Conservation (phyloP, 1,140 invertebrate genomes). For the Microvelia longipes region DNA sequence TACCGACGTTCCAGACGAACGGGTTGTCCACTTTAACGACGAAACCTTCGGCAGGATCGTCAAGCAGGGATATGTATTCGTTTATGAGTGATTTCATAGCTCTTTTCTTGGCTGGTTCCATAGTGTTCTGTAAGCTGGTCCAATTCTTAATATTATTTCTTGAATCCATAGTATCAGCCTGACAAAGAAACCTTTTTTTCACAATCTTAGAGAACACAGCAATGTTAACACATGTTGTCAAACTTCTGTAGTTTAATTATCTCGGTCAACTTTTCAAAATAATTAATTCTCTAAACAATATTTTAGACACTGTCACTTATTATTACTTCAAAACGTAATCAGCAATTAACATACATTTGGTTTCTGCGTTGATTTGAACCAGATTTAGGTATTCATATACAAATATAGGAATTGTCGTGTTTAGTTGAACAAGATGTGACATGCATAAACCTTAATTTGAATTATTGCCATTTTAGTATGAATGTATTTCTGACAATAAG, state of each 20-base stretch:
- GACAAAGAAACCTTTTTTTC: neutral
- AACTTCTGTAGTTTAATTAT: neutral
- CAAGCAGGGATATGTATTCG: neutral
- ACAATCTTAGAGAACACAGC: neutral
- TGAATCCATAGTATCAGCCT: neutral
- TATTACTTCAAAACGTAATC: too few relatives aligned
- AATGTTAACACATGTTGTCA: neutral
- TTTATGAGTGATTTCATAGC: neutral
- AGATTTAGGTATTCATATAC: too few relatives aligned
- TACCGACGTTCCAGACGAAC: neutral
- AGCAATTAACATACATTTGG: too few relatives aligned
- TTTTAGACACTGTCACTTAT: neutral
- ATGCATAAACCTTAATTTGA: too few relatives aligned
- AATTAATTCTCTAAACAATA: neutral
- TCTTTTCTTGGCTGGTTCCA: neutral
- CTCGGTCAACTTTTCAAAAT: neutral
- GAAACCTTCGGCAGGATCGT: conserved; percentile 1
- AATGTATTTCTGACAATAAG: too few relatives aligned
- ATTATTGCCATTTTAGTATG: too few relatives aligned
- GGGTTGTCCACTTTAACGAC: neutral
- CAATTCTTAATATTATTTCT: neutral
- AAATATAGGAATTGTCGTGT: too few relatives aligned
- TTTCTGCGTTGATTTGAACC: too few relatives aligned
- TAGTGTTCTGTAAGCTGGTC: neutral
- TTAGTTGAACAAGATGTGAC: too few relatives aligned